Base-by-base conservation (phyloP, 2,797 vertebrate species). In the Sebastes paucispinis region DNA sequence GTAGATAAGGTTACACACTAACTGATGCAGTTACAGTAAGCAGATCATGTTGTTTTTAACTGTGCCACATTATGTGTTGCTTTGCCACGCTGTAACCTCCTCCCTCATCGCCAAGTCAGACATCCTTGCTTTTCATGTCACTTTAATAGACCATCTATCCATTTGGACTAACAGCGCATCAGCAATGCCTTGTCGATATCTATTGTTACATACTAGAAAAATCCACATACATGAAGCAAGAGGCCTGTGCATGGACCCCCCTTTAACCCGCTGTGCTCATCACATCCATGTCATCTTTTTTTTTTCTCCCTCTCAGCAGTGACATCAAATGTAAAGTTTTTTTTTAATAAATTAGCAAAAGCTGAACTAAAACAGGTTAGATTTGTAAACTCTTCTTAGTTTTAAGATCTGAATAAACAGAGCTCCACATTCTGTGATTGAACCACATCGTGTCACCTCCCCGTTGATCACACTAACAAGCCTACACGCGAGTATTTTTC, bases 371-470 rank as follows among this genome's bases (percentile, higher is more conserved):
- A 72, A 68, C 13, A 7, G 55, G 18, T 66, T n/a, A 64, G 25
- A 29, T 34, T 18, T 36, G 9, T 24, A 34, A 54, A 68, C n/a
- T 18, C 36, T n/a, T 27, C 8, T 34, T 14, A 32, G n/a, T 24
- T 58, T 58, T 31, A 24, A 34, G 25, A 58, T 50, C 0, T 50
- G 12, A 88, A 93, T 93, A 92, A 94, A 92, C 93, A 93, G 92
- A 89, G 93, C 93, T 93, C 93, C 94, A 93, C 93, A 93, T 94
- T 93, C 78, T 91, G 80, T 80, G 74, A 79, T 83, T 62, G 43
- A 79, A 87, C 57, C 71, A 36, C 72, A 52, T 58, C 29, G 63
- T 68, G 58, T 59, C 79, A 60, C 79, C 69, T 81, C 79, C 62
- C 62, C 69, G 83, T 77, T 7, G 68, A 69, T 80, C 85, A 80